Conservation (phyloP, 1,140 invertebrate species). For the Metopolophium dirhodum region DNA sequence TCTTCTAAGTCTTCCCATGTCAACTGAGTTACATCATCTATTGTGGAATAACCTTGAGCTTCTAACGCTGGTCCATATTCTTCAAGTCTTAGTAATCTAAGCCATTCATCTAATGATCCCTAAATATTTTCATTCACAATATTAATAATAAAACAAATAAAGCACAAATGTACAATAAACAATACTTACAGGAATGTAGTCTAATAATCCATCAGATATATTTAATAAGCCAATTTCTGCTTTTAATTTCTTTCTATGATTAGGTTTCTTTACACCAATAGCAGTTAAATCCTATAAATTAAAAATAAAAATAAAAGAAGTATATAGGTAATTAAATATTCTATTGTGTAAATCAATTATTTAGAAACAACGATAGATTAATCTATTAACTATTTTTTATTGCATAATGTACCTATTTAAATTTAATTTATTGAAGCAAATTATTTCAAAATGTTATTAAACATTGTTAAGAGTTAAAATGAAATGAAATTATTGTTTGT, state of each 20-base stretch:
- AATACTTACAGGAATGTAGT: constrained; percentile 84
- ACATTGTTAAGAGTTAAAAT: neutral
- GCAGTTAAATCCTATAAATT: constrained; percentile 70
- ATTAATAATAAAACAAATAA: constrained; percentile 36
- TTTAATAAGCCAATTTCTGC: constrained; percentile 94
- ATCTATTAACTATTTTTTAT: neutral
- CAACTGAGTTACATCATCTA: constrained; percentile 90
- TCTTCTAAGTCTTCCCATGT: constrained; percentile 99
- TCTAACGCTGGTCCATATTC: constrained; percentile 88
- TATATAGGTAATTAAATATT: neutral
- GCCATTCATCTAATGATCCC: constrained; percentile 92
- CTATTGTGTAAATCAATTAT: neutral
- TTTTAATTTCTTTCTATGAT: constrained; percentile 94
- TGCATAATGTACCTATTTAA: too few relatives aligned
- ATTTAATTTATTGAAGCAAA: neutral
- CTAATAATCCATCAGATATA: constrained; percentile 89
- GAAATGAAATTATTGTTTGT: neutral
- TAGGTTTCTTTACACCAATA: constrained; percentile 95
- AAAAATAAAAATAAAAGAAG: neutral
- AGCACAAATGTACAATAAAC: constrained; percentile 9
- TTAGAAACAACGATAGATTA: neutral
- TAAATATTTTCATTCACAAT: constrained; percentile 62
- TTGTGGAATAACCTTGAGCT: constrained; percentile 91
- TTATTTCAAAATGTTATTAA: neutral
- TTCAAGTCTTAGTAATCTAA: constrained; percentile 85